A percentile compares a stretch with the other conserved stretches of the same genome.
Evolutionary conservation across 2,888 invertebrate genomes (phyloP).

Genomic region (Microplitis manilae): DNA sequence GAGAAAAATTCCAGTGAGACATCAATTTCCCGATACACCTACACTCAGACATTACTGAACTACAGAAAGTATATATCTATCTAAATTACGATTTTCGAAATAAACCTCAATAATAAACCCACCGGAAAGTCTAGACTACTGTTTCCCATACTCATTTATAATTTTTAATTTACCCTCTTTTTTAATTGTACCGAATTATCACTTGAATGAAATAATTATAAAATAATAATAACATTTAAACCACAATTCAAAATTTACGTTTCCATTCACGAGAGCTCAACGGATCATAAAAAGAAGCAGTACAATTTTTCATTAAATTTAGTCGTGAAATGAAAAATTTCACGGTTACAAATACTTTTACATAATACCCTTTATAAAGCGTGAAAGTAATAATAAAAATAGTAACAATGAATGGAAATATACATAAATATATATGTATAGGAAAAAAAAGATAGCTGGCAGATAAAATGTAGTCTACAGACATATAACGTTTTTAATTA

Average conservation of each 20-base stretch:
- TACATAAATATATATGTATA: not conserved
- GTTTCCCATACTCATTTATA: not conserved
- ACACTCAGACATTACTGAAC: not conserved
- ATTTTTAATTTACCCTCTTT: not conserved
- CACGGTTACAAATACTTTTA: no score
- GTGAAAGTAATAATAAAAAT: no score
- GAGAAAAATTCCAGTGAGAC: not conserved
- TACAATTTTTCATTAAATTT: no score
- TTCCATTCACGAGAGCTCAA: no score
- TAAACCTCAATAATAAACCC: constrained; percentile 5
- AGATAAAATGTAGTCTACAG: constrained; percentile 27
- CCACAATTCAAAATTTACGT: no score
- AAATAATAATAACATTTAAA: no score
- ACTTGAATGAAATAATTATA: no score
- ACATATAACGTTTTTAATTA: constrained; percentile 68
- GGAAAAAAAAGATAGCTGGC: not conserved
- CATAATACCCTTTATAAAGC: no score
- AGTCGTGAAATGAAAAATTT: no score
- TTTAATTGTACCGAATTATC: no score
- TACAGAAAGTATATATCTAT: not conserved
- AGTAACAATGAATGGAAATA: not conserved
- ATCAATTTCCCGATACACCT: not conserved
- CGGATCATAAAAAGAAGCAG: no score
- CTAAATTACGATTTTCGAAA: not conserved
- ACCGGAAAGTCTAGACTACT: constrained; percentile 5